Evolutionary conservation across 2,113 vertebrate species (phyloP).

Genomic region (Cyprinodon variegatus): DNA sequence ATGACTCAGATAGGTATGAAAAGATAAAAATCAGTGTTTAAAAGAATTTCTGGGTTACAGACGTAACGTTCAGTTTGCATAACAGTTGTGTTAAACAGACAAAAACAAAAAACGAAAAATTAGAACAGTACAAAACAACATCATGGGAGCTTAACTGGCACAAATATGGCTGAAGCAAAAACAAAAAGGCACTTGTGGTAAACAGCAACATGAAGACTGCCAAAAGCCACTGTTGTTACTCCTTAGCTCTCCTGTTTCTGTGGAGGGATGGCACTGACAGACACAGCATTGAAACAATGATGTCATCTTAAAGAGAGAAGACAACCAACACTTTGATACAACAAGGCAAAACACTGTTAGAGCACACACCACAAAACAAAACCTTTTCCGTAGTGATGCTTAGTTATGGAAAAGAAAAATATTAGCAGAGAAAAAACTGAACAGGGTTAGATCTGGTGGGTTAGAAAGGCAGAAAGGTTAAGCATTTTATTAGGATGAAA

Average conservation of each 20-base stretch:
- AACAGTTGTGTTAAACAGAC: slow-evolving; percentile 13
- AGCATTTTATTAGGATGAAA: slow-evolving; percentile 14
- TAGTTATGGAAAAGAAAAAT: slow-evolving; percentile 25
- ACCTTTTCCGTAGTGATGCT: slow-evolving; percentile 39
- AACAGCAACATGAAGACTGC: slow-evolving; percentile 35
- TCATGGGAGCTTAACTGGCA: slow-evolving; percentile 7
- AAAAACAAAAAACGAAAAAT: slow-evolving; percentile 23
- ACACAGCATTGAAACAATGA: slow-evolving; percentile 52
- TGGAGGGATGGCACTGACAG: slow-evolving; percentile 58
- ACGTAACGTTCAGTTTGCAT: neutral
- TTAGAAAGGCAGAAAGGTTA: slow-evolving; percentile 24
- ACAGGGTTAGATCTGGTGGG: slow-evolving; percentile 19
- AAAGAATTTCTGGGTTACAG: neutral
- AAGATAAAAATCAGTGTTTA: neutral
- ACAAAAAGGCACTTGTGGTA: slow-evolving; percentile 62
- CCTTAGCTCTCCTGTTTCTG: slow-evolving; percentile 26
- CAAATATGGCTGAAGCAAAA: slow-evolving; percentile 32
- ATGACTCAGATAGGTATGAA: neutral
- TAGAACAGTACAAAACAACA: slow-evolving; percentile 35
- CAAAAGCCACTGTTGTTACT: slow-evolving; percentile 31
- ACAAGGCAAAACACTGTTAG: slow-evolving; percentile 71
- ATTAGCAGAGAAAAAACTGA: slow-evolving; percentile 28
- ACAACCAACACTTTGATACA: slow-evolving; percentile 71
- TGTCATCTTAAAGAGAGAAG: slow-evolving; percentile 63
- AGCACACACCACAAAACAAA: slow-evolving; percentile 32